Evolutionary conservation across 2,888 invertebrate species (phyloP), one percentile per base, ranked within the genome.

Genomic region (Limnephilus marmoratus): DNA sequence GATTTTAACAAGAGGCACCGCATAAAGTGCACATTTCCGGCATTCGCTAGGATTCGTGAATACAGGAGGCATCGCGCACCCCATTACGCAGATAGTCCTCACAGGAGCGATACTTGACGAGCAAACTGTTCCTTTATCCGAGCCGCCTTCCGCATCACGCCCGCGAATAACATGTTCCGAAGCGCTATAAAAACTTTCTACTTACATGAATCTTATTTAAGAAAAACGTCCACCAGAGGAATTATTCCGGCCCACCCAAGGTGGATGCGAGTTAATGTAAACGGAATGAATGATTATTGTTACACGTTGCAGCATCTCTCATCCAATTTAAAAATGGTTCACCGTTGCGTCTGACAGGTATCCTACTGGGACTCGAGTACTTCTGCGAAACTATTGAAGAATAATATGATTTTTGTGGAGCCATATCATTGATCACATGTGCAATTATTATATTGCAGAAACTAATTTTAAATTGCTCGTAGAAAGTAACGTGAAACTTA

Each of bases 1-100:
- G 37, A n/a, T 41, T 85, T 85, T 85, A 85, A 85, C 85, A n/a
- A 85, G 85, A 85, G 24, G n/a, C 24, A 85, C 41, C n/a, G 41
- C 85, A 12, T n/a, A 15, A 9, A 29, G n/a, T 49, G 85, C 34
- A 85, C 37, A 85, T n/a, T 86, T 24, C n/a, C 45, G 3, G 85
- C 49, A 45, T 29, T 7, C 45, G 29, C 85, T 24, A 9, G 24
- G 41, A n/a, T 12, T n/a, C 45, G 9, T 18, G 82, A 29, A 31
- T 31, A 29, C 34, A 82, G 34, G 82, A 34, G 34, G 34, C 82
- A 34, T 82, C 34, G 68, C 68, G 68, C 68, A 68, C 68, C 24
- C 68, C 68, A 68, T 68, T 68, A 68, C 68, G 68, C 24, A 68
- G 68, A 68, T 68, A 68, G 24, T 24, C 68, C 24, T 68, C 68